These are phyloP conservation scores for Neoitamus cyanurus DNA, from an alignment of 2,888 invertebrate genomes.

Conservation along the genomic window DNA sequence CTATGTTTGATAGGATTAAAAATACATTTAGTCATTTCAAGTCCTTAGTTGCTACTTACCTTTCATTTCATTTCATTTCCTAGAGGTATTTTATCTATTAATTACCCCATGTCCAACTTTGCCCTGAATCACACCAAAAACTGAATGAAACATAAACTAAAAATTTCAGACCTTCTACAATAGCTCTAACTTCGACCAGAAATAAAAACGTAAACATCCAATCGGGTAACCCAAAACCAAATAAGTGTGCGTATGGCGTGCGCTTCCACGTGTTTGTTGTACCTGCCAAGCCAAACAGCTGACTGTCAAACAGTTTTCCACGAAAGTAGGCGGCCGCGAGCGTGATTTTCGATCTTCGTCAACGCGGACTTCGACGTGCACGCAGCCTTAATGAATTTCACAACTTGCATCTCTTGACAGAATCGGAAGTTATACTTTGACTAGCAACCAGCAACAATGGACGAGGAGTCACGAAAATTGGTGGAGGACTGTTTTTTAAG, in stretches of 20 bases:
- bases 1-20: no score
- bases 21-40: no score
- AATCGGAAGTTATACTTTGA: background rate
- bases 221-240: background rate
- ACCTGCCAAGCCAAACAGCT: conserved; percentile 9
- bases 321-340: background rate
- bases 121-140: no score
- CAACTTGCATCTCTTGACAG: background rate
- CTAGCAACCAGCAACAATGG: background rate
- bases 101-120: no score
- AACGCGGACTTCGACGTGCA: background rate
- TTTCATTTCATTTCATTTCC: no score
- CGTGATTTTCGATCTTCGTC: background rate
- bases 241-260: background rate
- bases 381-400: conserved; percentile 22
- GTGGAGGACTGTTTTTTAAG: background rate
- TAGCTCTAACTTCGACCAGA: background rate
- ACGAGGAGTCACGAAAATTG: conserved; percentile 8
- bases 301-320: conserved; percentile 2
- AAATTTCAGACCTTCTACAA: background rate
- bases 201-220: background rate
- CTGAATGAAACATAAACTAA: background rate
- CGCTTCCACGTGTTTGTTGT: background rate
- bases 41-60: no score
- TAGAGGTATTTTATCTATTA: no score